Evolutionary conservation across 2,797 vertebrate species (phyloP), one percentile per base, ranked within the genome.

Genomic region (Semotilus atromaculatus): DNA sequence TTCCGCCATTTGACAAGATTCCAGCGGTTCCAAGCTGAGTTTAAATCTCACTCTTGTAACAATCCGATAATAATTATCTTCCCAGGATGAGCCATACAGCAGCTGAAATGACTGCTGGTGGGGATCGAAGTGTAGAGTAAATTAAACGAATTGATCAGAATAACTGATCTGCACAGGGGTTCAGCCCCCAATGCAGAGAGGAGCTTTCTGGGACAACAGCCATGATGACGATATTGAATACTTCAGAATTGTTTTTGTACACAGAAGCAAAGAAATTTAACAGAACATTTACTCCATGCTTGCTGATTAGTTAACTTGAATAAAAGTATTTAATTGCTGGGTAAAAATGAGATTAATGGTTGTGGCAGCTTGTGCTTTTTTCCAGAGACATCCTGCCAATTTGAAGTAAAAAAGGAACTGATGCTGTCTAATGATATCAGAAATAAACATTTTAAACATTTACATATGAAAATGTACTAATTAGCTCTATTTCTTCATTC

Each of bases 61-160:
- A 85, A 85, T 85, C 88, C 84, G 51, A 88, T 89, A 89, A 88
- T 89, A 88, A 89, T 89, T 86, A 89, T 88, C 82, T 82, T 88
- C 78, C 48, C 86, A 71, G 73, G 86, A 88, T 86, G 84, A 89
- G 82, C 82, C 74, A 82, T 89, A 85, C 73, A 84, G 31, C 79
- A 51, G 82, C 70, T 82, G 82, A 88, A 88, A 88, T 86, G 85
- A 88, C 68, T 40, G 66, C 68, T 67, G 82, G 78, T 84, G 84
- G 68, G 64, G 84, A 88, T 89, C 88, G 82, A 89, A 89, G 82
- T 77, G 73, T 48, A 77, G 75, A 88, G 86, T 89, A 86, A 88
- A 89, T 89, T 84, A 89, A 86, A 86, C 40, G 19, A 81, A 89
- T 89, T 88, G 85, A 89, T 89, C 88, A 88, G 82, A 82, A 85